phyloP scores from a whole-genome alignment of 2,888 invertebrate species.

The Meloe dianella region DNA sequence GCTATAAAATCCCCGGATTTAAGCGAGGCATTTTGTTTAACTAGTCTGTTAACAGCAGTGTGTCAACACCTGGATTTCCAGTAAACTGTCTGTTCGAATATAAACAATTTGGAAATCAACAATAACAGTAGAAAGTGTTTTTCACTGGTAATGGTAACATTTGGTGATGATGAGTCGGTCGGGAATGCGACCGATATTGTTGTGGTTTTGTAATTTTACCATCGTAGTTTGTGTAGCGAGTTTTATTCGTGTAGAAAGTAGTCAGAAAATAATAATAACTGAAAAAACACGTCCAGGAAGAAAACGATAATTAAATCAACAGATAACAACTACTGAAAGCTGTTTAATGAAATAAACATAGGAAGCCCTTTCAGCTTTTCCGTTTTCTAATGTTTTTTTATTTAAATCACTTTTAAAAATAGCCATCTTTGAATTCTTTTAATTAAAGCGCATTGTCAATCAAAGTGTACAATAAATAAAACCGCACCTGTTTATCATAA shows the following conservation, averaged over 20 bases:
- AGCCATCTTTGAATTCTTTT: not conserved
- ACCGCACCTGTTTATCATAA: not conserved
- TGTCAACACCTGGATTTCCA: constrained; percentile 8
- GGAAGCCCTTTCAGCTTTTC: constrained; percentile 1
- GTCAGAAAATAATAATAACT: not conserved
- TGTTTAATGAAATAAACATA: not conserved
- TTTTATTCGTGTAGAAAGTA: not conserved
- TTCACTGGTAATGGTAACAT: too few species aligned
- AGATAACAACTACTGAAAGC: not conserved
- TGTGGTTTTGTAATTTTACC: too few species aligned
- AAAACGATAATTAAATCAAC: constrained; percentile 4
- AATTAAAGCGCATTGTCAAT: not conserved
- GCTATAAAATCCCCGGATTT: not conserved
- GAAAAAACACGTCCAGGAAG: not conserved
- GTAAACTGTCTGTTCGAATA: not conserved
- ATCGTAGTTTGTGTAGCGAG: not conserved
- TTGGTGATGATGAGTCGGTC: too few species aligned
- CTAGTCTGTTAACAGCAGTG: not conserved
- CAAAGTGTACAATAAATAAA: not conserved
- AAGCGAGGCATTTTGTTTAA: not conserved
- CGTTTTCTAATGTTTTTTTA: not conserved
- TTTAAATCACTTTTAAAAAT: not conserved
- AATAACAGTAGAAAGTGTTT: not conserved
- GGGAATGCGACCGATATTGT: too few species aligned
- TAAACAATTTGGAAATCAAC: not conserved